A percentile compares a stretch with the other conserved stretches of the same genome.
Evolutionary conservation across 1,140 invertebrate species (phyloP).

Genomic region (Caerostris extrusa): DNA sequence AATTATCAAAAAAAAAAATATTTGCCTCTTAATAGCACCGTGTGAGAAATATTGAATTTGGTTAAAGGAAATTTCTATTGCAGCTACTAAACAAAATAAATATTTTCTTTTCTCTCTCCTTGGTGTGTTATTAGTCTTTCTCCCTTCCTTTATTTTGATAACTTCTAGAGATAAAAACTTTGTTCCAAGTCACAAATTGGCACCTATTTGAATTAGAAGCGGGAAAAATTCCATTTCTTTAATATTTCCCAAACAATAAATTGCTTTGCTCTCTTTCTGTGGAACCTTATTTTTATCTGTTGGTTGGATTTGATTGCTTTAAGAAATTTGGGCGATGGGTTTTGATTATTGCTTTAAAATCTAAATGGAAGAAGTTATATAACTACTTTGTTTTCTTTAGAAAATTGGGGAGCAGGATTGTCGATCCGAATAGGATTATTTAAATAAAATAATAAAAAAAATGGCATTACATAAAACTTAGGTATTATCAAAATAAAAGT

Average conservation of each 20-base stretch:
- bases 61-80: too few species aligned
- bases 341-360: slow-evolving; percentile 34
- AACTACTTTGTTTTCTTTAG: background rate
- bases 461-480: background rate
- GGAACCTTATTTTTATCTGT: slow-evolving; percentile 2
- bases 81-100: too few species aligned
- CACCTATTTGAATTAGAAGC: slow-evolving; percentile 48
- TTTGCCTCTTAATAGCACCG: background rate
- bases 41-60: background rate
- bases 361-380: background rate
- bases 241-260: slow-evolving; percentile 1
- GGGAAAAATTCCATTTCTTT: slow-evolving; percentile 27
- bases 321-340: slow-evolving; percentile 19
- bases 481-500: background rate
- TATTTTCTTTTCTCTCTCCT: background rate
- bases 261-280: background rate
- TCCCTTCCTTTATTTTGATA: slow-evolving; percentile 16
- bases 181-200: slow-evolving; percentile 53
- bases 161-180: slow-evolving; percentile 23
- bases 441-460: background rate
- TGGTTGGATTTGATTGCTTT: slow-evolving; percentile 6
- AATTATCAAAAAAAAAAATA: background rate
- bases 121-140: slow-evolving; percentile 33
- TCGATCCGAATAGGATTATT: background rate
- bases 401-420: background rate